Conservation (phyloP, 2,797 vertebrate species). For the Micromesistius poutassou region DNA sequence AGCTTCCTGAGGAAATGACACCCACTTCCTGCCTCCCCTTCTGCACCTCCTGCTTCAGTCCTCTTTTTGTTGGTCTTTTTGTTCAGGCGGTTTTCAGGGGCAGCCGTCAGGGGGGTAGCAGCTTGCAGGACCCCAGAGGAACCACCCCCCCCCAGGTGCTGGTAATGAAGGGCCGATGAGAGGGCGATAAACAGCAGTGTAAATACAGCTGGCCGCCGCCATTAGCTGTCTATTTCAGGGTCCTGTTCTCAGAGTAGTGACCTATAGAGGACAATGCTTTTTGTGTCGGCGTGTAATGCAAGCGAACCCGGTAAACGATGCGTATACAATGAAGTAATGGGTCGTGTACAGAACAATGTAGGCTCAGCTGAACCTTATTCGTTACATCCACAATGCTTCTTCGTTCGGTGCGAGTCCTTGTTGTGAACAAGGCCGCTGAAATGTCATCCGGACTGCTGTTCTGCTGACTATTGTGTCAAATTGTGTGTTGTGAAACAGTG, state of each 20-base stretch:
- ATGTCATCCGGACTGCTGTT: no score
- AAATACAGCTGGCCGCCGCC: slow-evolving; percentile 51
- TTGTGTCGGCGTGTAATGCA: slow-evolving; percentile 1
- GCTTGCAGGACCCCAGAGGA: slow-evolving; percentile 50
- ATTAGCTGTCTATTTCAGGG: slow-evolving; percentile 66
- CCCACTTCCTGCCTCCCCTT: slow-evolving; percentile 75
- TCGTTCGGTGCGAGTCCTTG: neutral
- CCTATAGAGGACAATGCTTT: slow-evolving; percentile 18
- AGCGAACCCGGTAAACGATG: neutral
- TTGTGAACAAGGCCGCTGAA: slow-evolving; percentile 9
- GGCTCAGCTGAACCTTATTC: no score
- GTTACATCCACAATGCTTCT: no score
- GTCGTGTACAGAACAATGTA: no score
- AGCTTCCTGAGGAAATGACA: slow-evolving; percentile 82
- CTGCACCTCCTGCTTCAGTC: slow-evolving; percentile 46
- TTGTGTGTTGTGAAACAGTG: no score
- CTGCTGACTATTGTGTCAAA: no score
- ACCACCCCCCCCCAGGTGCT: slow-evolving; percentile 47
- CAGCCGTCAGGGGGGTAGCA: slow-evolving; percentile 27
- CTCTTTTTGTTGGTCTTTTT: slow-evolving; percentile 15
- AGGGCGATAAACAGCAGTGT: slow-evolving; percentile 64
- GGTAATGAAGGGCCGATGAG: slow-evolving; percentile 68
- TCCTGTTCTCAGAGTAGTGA: slow-evolving; percentile 17
- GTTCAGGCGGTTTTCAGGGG: slow-evolving; percentile 39
- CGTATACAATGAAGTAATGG: no score